Evolutionary conservation across 1,140 invertebrate genomes (phyloP), one percentile per base, ranked within the genome.

Genomic region (Trachymyrmex septentrionalis): DNA sequence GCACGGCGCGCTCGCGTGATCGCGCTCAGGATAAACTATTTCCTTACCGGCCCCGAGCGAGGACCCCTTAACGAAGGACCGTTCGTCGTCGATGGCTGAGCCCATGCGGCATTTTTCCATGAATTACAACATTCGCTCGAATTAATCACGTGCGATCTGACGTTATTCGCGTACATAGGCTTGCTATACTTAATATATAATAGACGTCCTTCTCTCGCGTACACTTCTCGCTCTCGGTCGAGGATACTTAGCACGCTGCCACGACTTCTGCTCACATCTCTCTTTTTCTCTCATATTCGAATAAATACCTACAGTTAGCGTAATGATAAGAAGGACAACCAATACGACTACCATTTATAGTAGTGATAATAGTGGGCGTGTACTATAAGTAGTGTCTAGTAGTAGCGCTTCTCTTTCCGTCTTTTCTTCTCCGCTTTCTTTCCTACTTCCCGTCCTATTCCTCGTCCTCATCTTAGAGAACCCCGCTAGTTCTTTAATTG

Each of bases 351-450:
- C 91, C 90, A 87, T 93, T 93, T 92, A 93, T 90, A 92, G 88
- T 94, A 94, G 93, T 94, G 91, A 94, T 93, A 93, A 93, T 93
- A 93, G 89, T 92, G 91, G 92, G 89, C 89, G 77, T 84, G 69
- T 93, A 94, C 92, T 94, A 93, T 93, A 88, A 75, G 84, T 93
- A 94, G 88, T 94, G 91, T 92, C 93, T 94, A 94, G 88, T 92
- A 93, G 92, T 93, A 92, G 87, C 89, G 86, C 92, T 63, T 85
- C 55, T 78, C 73, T 72, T 72, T 75, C 87, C 72, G 38, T 63
- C 24, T 82, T 73, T 75, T 44, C 64, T 55, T 30, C 10, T 64
- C 2, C 59, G 63, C 64, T 77, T 91, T 87, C 80, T 85, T 85
- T 86, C 66, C 87, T 77, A 78, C 81, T 91, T 89, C 53, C 19